Base-by-base conservation (phyloP, 2,888 invertebrate genomes). In the Mycalesis mineus region DNA sequence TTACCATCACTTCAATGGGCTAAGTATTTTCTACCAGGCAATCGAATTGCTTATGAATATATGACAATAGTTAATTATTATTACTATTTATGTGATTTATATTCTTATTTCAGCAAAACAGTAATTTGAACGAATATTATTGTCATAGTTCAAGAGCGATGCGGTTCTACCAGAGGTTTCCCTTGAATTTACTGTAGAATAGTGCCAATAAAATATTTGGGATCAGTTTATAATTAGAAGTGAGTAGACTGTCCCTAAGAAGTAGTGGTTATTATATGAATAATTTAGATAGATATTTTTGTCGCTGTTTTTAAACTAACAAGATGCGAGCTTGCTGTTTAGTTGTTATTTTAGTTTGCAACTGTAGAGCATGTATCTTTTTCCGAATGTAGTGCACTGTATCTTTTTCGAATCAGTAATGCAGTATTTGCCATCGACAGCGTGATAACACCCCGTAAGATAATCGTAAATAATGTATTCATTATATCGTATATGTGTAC, bases 381-480 rank as follows among this genome's bases (percentile, higher is more conserved):
- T 61, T 47, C 42, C 49, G 39, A 53, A 11, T 58, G 13, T 49
- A 62, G 57, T 47, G 40, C 55, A 54, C 59, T 59, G 54, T 52
- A 50, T 54, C 65, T 39, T 54, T 42, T 54, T 42, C 55, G 47
- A 51, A n/a, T 55, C 33, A 53, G 56, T 63, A 63, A 59, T 53
- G 47, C 52, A 61, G n/a, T 66, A 65, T 59, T 57, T 48, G 28
- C 52, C 58, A 37, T 56, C 59, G 63, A 56, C 63, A 60, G 59
- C 53, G 31, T 31, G 63, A 62, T 58, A 39, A 13, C 11, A 44
- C 17, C 55, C 62, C 45, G 55, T 57, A 36, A 51, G 53, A 22
- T 47, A 47, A 53, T 58, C 61, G 78, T 83, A 81, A 79, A 82
- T 68, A 81, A 86, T 86, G 86, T 86, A 86, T 86, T 85, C 86